These are phyloP conservation scores for Helicoverpa zea DNA, from an alignment of 1,140 invertebrate species.

Conservation along the genomic window DNA sequence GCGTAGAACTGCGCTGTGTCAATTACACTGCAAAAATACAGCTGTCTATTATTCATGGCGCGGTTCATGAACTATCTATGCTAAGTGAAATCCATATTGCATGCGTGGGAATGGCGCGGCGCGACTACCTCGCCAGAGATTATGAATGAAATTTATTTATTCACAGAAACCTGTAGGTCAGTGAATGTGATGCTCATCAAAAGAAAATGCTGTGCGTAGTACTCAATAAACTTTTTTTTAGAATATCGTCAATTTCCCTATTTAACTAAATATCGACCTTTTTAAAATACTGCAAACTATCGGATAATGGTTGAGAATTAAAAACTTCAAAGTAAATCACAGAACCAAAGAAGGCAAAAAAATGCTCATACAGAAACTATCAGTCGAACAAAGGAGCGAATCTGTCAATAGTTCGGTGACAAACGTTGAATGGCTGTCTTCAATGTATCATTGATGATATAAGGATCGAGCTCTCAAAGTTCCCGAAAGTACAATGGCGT, in stretches of 20 bases:
- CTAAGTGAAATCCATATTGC: slow-evolving; percentile 68
- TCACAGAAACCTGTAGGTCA: slow-evolving; percentile 27
- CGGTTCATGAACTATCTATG: slow-evolving; percentile 57
- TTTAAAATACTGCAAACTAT: not conserved
- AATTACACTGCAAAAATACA: slow-evolving; percentile 82
- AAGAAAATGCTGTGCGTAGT: too few relatives aligned
- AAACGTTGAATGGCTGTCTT: slow-evolving; percentile 44
- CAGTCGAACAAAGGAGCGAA: slow-evolving; percentile 44
- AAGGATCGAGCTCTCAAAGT: slow-evolving; percentile 60
- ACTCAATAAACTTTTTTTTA: too few relatives aligned
- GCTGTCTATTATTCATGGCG: slow-evolving; percentile 76
- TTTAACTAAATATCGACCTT: too few relatives aligned
- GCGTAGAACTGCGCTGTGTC: slow-evolving; percentile 72
- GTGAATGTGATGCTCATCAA: too few relatives aligned
- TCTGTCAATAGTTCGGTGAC: slow-evolving; percentile 53
- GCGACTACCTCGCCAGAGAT: slow-evolving; percentile 7
- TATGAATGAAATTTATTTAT: slow-evolving; percentile 45
- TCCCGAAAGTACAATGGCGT: slow-evolving; percentile 65
- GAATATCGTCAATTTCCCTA: too few relatives aligned
- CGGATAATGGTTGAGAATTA: not conserved
- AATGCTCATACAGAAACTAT: slow-evolving; percentile 31
- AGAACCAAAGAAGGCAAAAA: not conserved
- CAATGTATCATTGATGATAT: slow-evolving; percentile 45
- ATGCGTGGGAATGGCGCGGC: slow-evolving; percentile 54
- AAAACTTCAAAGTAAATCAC: slow-evolving; percentile 18